These are phyloP conservation scores for Xestia rhomboidea DNA, from an alignment of 2,888 invertebrate species.

Conservation along the genomic window DNA sequence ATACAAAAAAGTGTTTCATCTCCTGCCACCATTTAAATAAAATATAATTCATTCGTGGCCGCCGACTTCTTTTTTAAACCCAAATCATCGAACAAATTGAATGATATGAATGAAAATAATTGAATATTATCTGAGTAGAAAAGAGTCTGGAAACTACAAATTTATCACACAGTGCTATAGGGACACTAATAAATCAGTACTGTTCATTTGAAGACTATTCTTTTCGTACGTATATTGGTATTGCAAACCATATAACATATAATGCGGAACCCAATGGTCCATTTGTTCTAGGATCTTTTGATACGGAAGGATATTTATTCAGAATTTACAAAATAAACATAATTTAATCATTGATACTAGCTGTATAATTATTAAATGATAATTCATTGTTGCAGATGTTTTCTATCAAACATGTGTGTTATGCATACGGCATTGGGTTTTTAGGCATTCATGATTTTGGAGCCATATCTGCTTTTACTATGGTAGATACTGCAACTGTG, in stretches of 20 bases:
- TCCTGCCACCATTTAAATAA: too few relatives aligned
- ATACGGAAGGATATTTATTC: neutral
- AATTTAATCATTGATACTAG: neutral
- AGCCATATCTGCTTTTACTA: constrained; percentile 77
- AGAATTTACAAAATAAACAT: neutral
- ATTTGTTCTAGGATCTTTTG: neutral
- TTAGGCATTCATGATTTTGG: constrained; percentile 82
- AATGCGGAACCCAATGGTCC: neutral
- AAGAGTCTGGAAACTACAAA: too few relatives aligned
- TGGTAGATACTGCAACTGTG: constrained; percentile 81
- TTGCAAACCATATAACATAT: neutral
- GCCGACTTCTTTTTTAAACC: too few relatives aligned
- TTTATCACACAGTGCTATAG: neutral
- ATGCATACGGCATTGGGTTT: constrained; percentile 79
- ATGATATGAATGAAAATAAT: too few relatives aligned
- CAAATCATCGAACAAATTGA: too few relatives aligned
- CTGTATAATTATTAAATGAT: neutral
- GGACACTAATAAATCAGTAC: neutral
- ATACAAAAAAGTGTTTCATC: too few relatives aligned
- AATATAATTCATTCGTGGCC: too few relatives aligned
- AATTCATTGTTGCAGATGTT: constrained; percentile 74
- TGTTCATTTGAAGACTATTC: neutral
- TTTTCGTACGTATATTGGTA: neutral
- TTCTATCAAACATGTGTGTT: constrained; percentile 70
- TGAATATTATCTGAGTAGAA: too few relatives aligned